Conservation (phyloP, 2,888 invertebrate genomes). For the Sminthurides aquaticus region DNA sequence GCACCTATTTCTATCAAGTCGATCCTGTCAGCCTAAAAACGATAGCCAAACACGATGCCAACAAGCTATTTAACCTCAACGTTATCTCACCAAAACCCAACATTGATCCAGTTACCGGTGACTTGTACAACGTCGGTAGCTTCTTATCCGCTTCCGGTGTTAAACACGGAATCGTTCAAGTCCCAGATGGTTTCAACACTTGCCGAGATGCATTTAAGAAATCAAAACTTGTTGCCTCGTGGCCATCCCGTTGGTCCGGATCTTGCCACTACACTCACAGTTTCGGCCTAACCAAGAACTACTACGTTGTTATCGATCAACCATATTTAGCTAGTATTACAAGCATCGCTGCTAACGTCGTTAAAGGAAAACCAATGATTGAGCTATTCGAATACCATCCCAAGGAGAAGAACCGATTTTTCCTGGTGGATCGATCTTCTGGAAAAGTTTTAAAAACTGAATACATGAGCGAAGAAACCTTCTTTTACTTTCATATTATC, state of each 20-base stretch:
- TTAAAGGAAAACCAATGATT: constrained; percentile 46
- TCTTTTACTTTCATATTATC: constrained; percentile 53
- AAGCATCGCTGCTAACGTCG: constrained; percentile 46
- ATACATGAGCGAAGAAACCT: constrained; percentile 48
- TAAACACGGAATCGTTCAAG: constrained; percentile 46
- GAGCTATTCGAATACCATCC: constrained; percentile 49
- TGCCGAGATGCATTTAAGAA: constrained; percentile 43
- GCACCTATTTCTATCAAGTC: constrained; percentile 47
- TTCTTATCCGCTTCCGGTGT: constrained; percentile 45
- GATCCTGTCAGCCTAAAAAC: constrained; percentile 49
- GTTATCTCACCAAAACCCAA: constrained; percentile 50
- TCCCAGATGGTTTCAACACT: constrained; percentile 31
- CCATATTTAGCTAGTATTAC: constrained; percentile 49
- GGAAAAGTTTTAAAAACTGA: constrained; percentile 46
- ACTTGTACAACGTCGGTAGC: constrained; percentile 50
- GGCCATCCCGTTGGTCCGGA: constrained; percentile 46
- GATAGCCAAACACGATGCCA: constrained; percentile 46
- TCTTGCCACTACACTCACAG: constrained; percentile 51
- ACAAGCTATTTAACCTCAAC: constrained; percentile 47
- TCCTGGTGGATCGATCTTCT: constrained; percentile 47
- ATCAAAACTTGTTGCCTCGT: constrained; percentile 45
- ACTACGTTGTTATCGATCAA: constrained; percentile 52
- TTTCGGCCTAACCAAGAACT: constrained; percentile 52
- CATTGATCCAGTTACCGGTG: constrained; percentile 46
- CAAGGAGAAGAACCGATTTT: constrained; percentile 47